Base-by-base conservation (phyloP, 2,113 vertebrate genomes). In the Otis tarda region DNA sequence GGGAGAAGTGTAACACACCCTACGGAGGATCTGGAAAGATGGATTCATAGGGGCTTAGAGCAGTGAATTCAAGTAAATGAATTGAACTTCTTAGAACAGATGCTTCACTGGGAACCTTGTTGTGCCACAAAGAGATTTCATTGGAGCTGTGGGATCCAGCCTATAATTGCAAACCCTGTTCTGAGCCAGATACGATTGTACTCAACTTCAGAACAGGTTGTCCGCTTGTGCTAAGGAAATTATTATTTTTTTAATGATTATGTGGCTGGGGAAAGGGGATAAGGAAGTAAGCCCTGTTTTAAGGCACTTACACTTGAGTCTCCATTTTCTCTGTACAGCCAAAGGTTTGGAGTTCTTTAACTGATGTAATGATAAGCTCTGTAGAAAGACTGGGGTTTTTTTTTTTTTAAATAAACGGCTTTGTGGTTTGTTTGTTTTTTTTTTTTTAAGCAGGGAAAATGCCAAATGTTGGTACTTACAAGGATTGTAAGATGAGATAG, bases 1-100 rank as follows among this genome's bases (percentile, higher is more conserved):
- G 33, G 39, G 55, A 47, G 35, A 53, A 27, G 13, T 18, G 13
- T 33, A 15, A 3, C 11, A 0, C 0, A 0, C 15, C 1, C 0
- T 56, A 1, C 2, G 41, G 20, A 53, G 22, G 24, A 33, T 59
- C 43, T 87, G 83, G 43, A 63, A 67, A 39, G 59, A 41, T 65
- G 47, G 37, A 86, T 43, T 67, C 7, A 1, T 10, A 11, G 28
- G 24, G 67, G 24, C 55, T 81, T 18, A 31, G 41, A 74, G 50
- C 56, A 89, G 35, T 90, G 60, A 50, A 79, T 86, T 64, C 37
- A n/a, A 74, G 50, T 59, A 12, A 88, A 77, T 15, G 1, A 63
- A 27, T 24, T 35, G 6, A 81, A 47, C 25, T 59, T 13, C 23
- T 43, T 47, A 39, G 41, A 67, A 9, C 8, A 92, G 24, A 15